Conservation (phyloP, 1,140 invertebrate species). For the Trachymyrmex septentrionalis region DNA sequence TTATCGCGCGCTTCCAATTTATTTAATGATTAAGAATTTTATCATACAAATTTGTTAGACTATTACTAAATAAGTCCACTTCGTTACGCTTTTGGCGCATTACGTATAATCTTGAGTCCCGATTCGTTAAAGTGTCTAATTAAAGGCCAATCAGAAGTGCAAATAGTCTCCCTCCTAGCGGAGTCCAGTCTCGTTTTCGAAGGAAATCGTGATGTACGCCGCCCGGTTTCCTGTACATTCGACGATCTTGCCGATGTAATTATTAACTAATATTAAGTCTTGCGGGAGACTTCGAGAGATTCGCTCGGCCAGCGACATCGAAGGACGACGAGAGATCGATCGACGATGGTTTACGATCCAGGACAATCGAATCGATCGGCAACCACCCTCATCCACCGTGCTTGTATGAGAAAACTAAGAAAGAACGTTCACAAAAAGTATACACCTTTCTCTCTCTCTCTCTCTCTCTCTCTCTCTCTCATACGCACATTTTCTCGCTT, state of each 20-base stretch:
- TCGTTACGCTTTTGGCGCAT: neutral
- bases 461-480: neutral
- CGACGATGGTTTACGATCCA: slow-evolving; percentile 57
- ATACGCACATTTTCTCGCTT: slow-evolving; percentile 37
- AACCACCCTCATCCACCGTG: slow-evolving; percentile 73
- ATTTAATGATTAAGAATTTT: slow-evolving; percentile 30
- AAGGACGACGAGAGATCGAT: slow-evolving; percentile 31
- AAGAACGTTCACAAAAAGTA: slow-evolving; percentile 67
- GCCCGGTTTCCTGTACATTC: neutral
- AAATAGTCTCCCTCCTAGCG: neutral
- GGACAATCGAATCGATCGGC: slow-evolving; percentile 68
- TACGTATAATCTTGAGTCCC: neutral
- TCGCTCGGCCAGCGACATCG: slow-evolving; percentile 5
- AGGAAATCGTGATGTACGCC: neutral
- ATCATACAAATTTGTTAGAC: slow-evolving; percentile 41
- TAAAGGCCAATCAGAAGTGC: slow-evolving; percentile 10
- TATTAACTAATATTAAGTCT: neutral
- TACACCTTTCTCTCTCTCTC: slow-evolving; percentile 18
- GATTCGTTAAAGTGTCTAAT: slow-evolving; percentile 36
- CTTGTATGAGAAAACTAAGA: slow-evolving; percentile 71
- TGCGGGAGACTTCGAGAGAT: neutral
- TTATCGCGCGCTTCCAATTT: neutral
- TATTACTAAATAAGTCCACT: slow-evolving; percentile 33
- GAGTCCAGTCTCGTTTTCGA: neutral
- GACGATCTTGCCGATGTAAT: neutral